Percentiles rank a stretch among this genome's conserved stretches.
Conservation (phyloP, 2,888 invertebrate genomes). For the Stenurella melanura region DNA sequence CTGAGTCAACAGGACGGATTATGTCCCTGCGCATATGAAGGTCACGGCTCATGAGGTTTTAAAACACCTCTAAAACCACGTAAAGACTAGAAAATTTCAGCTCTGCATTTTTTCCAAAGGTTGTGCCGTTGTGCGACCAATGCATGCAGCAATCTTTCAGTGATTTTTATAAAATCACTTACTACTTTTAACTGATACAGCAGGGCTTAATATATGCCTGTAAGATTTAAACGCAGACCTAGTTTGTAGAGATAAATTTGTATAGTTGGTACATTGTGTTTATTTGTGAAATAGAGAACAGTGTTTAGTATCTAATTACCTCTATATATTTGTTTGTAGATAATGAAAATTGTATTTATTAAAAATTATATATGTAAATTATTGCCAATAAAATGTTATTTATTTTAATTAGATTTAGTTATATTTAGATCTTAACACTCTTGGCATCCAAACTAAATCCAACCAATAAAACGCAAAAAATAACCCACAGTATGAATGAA, state of each 20-base stretch:
- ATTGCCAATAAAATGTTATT: constrained; percentile 63
- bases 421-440: constrained; percentile 54
- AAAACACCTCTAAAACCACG: no score
- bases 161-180: constrained; percentile 2
- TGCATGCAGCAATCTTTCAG: neutral
- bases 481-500: constrained; percentile 61
- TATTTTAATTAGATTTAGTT: constrained; percentile 57
- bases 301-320: constrained; percentile 43
- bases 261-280: constrained; percentile 31
- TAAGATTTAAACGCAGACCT: constrained; percentile 9
- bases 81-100: no score
- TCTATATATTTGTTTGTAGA: constrained; percentile 54
- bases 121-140: no score
- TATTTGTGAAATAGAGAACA: constrained; percentile 38
- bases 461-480: constrained; percentile 56
- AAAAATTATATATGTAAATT: constrained; percentile 59
- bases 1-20: no score
- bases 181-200: no score
- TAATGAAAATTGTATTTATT: constrained; percentile 59
- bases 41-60: no score
- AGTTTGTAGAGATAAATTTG: constrained; percentile 18
- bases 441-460: constrained; percentile 60
- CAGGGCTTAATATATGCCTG: constrained; percentile 33
- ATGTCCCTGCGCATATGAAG: no score
- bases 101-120: no score